Conservation (phyloP, 2,888 invertebrate genomes). For the Agriopis aurantiaria region DNA sequence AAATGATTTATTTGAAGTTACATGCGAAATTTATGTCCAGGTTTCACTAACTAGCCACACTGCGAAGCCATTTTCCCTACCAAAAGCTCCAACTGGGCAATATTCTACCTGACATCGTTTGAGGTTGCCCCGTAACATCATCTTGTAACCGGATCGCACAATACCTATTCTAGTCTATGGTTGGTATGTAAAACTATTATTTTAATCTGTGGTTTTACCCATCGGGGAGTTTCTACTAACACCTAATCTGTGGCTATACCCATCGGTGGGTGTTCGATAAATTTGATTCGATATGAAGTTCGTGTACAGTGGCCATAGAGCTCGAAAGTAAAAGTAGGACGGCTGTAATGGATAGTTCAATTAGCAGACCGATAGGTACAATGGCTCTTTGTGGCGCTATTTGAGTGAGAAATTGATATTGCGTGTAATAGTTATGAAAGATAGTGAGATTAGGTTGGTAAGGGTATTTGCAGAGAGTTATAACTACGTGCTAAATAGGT, state of each 20-base stretch:
- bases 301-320: slow-evolving; percentile 39
- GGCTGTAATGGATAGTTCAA: slow-evolving; percentile 42
- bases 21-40: too few relatives aligned
- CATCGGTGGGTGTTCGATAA: slow-evolving; percentile 47
- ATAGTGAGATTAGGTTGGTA: background rate
- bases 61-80: too few relatives aligned
- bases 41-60: too few relatives aligned
- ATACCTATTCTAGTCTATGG: too few relatives aligned
- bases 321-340: slow-evolving; percentile 46
- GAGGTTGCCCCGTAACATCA: too few relatives aligned
- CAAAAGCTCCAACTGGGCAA: too few relatives aligned
- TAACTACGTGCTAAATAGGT: background rate
- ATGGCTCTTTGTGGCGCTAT: slow-evolving; percentile 37
- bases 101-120: too few relatives aligned
- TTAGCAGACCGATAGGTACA: slow-evolving; percentile 39
- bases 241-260: background rate
- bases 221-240: background rate
- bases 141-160: too few relatives aligned
- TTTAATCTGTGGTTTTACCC: background rate
- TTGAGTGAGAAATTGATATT: slow-evolving; percentile 10
- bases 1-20: too few relatives aligned
- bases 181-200: background rate
- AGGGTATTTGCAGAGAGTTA: background rate
- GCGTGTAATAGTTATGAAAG: slow-evolving; percentile 3
- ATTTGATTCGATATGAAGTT: slow-evolving; percentile 18